Evolutionary conservation across 2,888 invertebrate species (phyloP), one percentile per base, ranked within the genome.

Genomic region (Apotomis capreana): DNA sequence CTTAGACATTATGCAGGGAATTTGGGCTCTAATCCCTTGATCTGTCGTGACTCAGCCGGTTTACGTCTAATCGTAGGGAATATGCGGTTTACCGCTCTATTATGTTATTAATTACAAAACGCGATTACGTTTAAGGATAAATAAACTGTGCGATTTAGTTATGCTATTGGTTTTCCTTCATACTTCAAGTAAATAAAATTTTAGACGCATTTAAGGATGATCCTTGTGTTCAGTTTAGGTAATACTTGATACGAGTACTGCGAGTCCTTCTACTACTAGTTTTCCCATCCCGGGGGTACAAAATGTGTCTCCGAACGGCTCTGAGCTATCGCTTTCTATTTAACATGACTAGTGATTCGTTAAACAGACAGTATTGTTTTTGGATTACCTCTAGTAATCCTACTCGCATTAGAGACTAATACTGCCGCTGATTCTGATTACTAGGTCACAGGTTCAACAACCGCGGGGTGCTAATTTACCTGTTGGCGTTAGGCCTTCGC

Each of bases 381-480:
- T 15, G 10, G n/a, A 40, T 62, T 63, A 13, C 36, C 58, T 40
- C n/a, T 26, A 12, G 54, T 55, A 64, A 44, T 44, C 10, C 44
- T 64, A 54, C 44, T 46, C 44, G 55, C 44, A 44, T 55, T 64
- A 55, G 57, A 36, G 36, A 36, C 58, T 26, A 46, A 58, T 57
- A 58, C 55, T 26, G 52, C 44, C 9, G 26, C 4, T 8, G 37
- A 13, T 40, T 6, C 40, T 40, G 5, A 59, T n/a, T 13, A 61
- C 54, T 64, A 13, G 59, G 46, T 15, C 59, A 37, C 36, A 6
- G 55, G 70, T 70, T 55, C 70, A 54, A 37, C 49, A 60, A 60
- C 70, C 70, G 15, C 64, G 54, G 13, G n/a, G 60, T 70, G 65
- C 70, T 70, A 70, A 70, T 70, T 60, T 49, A 62, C 62, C 69